phyloP scores from a whole-genome alignment of 2,113 vertebrate species.

The Istiophorus platypterus region DNA sequence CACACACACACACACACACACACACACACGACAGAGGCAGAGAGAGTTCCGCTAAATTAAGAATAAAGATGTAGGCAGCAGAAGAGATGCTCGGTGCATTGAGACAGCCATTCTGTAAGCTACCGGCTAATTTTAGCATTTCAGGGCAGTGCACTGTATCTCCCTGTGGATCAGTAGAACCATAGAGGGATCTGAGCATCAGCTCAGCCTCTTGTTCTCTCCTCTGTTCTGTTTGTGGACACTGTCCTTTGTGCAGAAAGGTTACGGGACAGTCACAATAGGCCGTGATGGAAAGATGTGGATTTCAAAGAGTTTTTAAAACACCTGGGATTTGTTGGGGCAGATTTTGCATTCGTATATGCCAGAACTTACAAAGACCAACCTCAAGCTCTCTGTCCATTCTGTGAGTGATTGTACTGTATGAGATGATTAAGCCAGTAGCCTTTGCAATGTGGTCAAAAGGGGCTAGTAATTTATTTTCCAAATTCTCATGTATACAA shows the following conservation, averaged over 20 bases:
- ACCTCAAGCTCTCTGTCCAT: not conserved
- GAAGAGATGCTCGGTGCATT: conserved; percentile 58
- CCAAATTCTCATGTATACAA: not conserved
- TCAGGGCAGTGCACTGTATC: conserved; percentile 73
- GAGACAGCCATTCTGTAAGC: conserved; percentile 79
- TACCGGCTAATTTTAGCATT: conserved; percentile 84
- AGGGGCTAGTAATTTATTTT: not conserved
- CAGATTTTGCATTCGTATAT: conserved; percentile 26
- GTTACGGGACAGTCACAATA: conserved; percentile 66
- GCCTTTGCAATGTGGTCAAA: conserved; percentile 3
- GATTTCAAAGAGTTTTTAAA: conserved; percentile 68
- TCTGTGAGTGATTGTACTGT: conserved; percentile 18
- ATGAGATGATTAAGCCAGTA: not conserved
- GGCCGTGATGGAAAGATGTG: conserved; percentile 39
- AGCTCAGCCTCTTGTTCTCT: conserved; percentile 69
- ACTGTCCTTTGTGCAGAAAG: conserved; percentile 72
- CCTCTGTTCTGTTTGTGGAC: conserved; percentile 58
- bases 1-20: not conserved
- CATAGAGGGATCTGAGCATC: conserved; percentile 74
- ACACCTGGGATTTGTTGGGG: conserved; percentile 52
- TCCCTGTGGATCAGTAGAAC: conserved; percentile 73
- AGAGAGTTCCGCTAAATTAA: conserved; percentile 55
- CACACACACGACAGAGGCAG: not conserved
- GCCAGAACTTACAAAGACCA: conserved; percentile 1
- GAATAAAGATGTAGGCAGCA: conserved; percentile 64